These are phyloP conservation scores for Pelobates fuscus DNA, from an alignment of 2,113 vertebrate genomes.

Conservation along the genomic window DNA sequence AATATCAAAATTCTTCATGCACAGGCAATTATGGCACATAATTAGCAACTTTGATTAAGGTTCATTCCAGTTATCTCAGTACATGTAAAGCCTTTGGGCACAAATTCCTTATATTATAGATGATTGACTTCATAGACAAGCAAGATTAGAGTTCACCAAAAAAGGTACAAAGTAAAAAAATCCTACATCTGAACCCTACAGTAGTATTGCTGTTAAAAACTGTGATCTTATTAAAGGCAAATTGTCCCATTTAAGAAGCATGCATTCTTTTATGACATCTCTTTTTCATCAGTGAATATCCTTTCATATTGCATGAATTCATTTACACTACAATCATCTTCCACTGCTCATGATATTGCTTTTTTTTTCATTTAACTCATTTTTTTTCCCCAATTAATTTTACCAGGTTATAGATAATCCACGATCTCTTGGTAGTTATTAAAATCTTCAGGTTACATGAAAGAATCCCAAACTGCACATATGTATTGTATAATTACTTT, in stretches of 20 bases:
- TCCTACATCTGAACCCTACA: slow-evolving; percentile 24
- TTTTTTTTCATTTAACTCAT: background rate
- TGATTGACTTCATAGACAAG: background rate
- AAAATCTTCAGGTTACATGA: background rate
- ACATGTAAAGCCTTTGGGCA: slow-evolving; percentile 26
- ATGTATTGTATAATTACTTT: too few relatives aligned
- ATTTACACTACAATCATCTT: slow-evolving; percentile 47
- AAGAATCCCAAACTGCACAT: background rate
- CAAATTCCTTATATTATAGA: slow-evolving; percentile 16
- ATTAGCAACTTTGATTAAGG: slow-evolving; percentile 44
- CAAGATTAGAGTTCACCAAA: slow-evolving; percentile 27
- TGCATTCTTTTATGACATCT: slow-evolving; percentile 27
- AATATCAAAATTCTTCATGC: slow-evolving; percentile 19
- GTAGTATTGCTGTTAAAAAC: slow-evolving; percentile 32
- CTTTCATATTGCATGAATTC: slow-evolving; percentile 17
- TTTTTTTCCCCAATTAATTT: background rate
- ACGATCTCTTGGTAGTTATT: background rate
- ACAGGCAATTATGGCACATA: slow-evolving; percentile 26
- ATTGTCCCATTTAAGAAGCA: slow-evolving; percentile 43
- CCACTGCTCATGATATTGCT: background rate
- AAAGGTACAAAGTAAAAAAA: slow-evolving; percentile 16
- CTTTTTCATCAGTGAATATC: slow-evolving; percentile 46
- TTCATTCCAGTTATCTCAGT: slow-evolving; percentile 30
- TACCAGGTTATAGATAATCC: background rate
- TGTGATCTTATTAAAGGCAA: slow-evolving; percentile 38